Conservation (phyloP, 2,113 vertebrate genomes). For the Mobula birostris region DNA sequence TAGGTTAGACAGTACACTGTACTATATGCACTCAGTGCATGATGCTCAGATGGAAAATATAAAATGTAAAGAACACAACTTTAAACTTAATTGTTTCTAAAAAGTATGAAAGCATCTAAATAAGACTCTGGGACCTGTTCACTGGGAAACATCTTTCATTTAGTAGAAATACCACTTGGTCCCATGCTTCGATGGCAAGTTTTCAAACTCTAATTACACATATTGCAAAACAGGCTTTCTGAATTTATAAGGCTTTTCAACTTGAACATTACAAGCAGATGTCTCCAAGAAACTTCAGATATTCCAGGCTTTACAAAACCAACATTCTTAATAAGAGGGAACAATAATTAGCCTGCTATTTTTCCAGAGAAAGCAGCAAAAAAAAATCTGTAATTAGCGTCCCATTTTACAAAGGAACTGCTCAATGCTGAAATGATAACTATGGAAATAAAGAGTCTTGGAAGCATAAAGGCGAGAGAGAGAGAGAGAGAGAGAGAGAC, state of each 20-base stretch:
- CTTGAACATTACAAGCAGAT: slow-evolving; percentile 28
- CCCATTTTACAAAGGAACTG: slow-evolving; percentile 13
- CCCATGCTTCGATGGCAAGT: slow-evolving; percentile 6
- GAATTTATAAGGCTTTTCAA: slow-evolving; percentile 31
- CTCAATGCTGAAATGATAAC: slow-evolving; percentile 34
- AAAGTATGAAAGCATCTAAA: slow-evolving; percentile 17
- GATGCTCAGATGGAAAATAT: not conserved
- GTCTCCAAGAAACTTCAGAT: slow-evolving; percentile 26
- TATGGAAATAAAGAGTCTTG: slow-evolving; percentile 32
- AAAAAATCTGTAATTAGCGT: slow-evolving; percentile 34
- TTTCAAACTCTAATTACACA: slow-evolving; percentile 36
- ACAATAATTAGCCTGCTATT: slow-evolving; percentile 26
- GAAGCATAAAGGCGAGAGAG: not conserved
- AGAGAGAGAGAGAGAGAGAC: not conserved
- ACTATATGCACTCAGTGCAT: not conserved
- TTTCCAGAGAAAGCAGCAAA: not conserved
- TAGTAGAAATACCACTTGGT: slow-evolving; percentile 12
- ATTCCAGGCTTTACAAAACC: slow-evolving; percentile 22
- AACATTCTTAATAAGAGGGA: slow-evolving; percentile 30
- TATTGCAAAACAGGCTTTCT: slow-evolving; percentile 4
- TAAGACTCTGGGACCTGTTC: not conserved
- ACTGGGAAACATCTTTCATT: not conserved
- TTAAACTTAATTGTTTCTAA: not conserved
- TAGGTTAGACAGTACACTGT: not conserved
- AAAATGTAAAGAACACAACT: not conserved